Percentiles rank a stretch among this genome's conserved stretches.
These are phyloP conservation scores for Ametastegia equiseti DNA, from an alignment of 2,888 invertebrate genomes.

Conservation along the genomic window DNA sequence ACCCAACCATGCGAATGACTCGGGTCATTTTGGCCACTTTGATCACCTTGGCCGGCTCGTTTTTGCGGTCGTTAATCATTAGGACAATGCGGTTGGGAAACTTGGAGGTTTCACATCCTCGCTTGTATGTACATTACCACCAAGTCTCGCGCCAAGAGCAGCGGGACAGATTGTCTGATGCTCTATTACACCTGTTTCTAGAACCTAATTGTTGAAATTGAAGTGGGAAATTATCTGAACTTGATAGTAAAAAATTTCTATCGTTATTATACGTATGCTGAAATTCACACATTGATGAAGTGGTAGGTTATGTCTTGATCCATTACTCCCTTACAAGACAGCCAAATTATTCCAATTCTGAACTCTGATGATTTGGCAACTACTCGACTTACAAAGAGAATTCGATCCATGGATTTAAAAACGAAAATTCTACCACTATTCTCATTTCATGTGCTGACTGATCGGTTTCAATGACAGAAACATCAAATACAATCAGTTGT, in stretches of 20 bases:
- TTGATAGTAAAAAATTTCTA: background rate
- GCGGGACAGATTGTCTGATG: background rate
- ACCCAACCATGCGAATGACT: conserved; percentile 55
- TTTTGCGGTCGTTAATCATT: conserved; percentile 56
- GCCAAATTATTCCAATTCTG: too few species aligned
- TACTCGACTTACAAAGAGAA: too few species aligned
- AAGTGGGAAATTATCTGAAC: background rate
- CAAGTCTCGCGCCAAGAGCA: background rate
- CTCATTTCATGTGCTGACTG: too few species aligned
- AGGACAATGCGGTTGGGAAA: conserved; percentile 25
- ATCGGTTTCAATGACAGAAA: background rate
- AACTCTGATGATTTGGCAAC: too few species aligned
- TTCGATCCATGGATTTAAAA: too few species aligned
- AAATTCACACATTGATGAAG: too few species aligned
- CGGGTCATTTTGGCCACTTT: conserved; percentile 53
- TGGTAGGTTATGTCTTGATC: too few species aligned
- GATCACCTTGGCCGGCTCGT: conserved; percentile 50
- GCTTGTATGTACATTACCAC: conserved; percentile 24
- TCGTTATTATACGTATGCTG: too few species aligned
- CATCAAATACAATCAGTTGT: background rate
- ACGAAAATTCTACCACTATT: background rate
- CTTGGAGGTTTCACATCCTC: conserved; percentile 28
- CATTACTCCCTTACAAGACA: too few species aligned
- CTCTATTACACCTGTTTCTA: background rate
- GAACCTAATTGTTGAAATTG: background rate